Conservation (phyloP, 2,888 invertebrate species). For the Maniola hyperantus region DNA sequence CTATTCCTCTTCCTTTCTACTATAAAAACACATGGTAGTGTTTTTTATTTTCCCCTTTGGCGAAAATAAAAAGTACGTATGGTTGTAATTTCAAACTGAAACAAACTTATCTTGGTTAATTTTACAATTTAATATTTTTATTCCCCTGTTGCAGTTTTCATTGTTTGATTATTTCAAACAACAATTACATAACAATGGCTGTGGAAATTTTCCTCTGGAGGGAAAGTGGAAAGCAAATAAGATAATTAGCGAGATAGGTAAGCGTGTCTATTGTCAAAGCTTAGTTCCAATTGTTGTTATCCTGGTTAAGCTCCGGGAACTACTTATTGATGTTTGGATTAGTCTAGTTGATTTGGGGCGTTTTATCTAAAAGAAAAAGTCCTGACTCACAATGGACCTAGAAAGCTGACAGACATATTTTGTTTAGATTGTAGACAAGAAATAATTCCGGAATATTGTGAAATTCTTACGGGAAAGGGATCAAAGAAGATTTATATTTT, state of each 20-base stretch:
- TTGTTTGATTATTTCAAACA: slow-evolving; percentile 1
- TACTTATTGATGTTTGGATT: slow-evolving; percentile 8
- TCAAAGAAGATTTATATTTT: too few relatives aligned
- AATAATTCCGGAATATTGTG: too few relatives aligned
- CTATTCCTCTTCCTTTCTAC: too few relatives aligned
- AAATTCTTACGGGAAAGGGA: too few relatives aligned
- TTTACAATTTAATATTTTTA: background rate
- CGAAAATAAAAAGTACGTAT: background rate
- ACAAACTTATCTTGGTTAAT: background rate
- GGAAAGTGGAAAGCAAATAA: slow-evolving; percentile 7
- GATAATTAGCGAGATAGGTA: slow-evolving; percentile 14
- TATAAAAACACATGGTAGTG: too few relatives aligned
- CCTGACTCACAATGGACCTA: too few relatives aligned
- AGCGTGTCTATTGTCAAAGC: slow-evolving; percentile 15
- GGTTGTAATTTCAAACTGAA: background rate
- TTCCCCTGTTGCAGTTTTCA: background rate
- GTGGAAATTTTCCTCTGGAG: slow-evolving; percentile 1
- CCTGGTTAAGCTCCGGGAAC: background rate
- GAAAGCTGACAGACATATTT: too few relatives aligned
- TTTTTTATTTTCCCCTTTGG: background rate
- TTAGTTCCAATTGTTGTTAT: slow-evolving; percentile 17
- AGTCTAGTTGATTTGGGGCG: background rate
- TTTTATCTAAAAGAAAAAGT: background rate
- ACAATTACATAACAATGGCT: background rate
- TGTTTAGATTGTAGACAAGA: too few relatives aligned